A percentile compares a stretch with the other conserved stretches of the same genome.
These are phyloP conservation scores for Cybosia mesomella DNA, from an alignment of 2,888 invertebrate species.

Conservation along the genomic window DNA sequence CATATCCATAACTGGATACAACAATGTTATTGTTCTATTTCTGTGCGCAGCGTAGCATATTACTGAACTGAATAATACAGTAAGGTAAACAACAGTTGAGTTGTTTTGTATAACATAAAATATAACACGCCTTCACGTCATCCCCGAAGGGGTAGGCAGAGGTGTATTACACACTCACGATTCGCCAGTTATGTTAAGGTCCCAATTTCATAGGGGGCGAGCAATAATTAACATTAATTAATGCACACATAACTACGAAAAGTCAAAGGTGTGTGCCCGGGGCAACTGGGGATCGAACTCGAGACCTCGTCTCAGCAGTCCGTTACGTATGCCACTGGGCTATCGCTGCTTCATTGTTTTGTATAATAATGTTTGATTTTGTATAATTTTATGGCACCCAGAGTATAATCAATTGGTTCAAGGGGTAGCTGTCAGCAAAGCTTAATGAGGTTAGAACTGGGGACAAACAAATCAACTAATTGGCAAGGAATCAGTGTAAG, in stretches of 20 bases:
- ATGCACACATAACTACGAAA: too few relatives aligned
- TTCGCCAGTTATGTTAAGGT: too few relatives aligned
- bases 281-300: too few relatives aligned
- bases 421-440: not conserved
- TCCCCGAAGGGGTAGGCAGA: too few relatives aligned
- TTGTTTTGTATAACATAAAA: not conserved
- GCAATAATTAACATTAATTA: too few relatives aligned
- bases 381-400: not conserved
- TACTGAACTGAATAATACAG: not conserved
- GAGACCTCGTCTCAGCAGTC: too few relatives aligned
- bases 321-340: too few relatives aligned
- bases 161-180: too few relatives aligned
- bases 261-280: too few relatives aligned
- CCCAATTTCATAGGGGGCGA: too few relatives aligned
- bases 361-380: not conserved
- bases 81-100: not conserved
- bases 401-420: not conserved
- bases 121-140: too few relatives aligned
- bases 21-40: not conserved
- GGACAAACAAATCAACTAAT: not conserved
- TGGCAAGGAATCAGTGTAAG: not conserved
- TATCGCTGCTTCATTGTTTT: too few relatives aligned
- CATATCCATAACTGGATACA: not conserved
- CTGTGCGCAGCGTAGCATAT: constrained; percentile 1
- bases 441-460: not conserved